These are phyloP conservation scores for Cyclophora albipunctata DNA, from an alignment of 2,888 invertebrate species.

Conservation along the genomic window DNA sequence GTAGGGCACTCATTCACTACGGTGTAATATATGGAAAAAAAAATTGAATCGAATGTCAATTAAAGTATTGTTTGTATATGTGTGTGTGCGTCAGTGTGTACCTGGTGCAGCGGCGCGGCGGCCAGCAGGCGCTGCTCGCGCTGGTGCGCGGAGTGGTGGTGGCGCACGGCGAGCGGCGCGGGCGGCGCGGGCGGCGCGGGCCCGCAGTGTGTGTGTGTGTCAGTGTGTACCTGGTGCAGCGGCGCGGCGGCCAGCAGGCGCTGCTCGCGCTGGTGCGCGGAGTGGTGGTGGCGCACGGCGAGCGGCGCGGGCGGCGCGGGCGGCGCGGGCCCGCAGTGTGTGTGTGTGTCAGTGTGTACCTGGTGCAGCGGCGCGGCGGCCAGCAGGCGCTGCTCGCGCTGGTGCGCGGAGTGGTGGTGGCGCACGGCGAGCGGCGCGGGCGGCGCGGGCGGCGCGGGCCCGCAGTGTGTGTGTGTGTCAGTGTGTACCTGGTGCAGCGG, in stretches of 20 bases:
- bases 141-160: conserved; percentile 80
- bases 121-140: conserved; percentile 81
- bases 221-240: conserved; percentile 76
- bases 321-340: conserved; percentile 24
- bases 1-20: conserved; percentile 31
- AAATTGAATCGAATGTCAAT: too few species aligned
- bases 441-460: conserved; percentile 32
- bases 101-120: conserved; percentile 82
- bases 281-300: conserved; percentile 78
- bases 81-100: conserved; percentile 48
- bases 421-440: conserved; percentile 79
- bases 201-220: conserved; percentile 17
- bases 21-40: too few species aligned
- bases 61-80: too few species aligned
- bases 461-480: conserved; percentile 13
- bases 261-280: conserved; percentile 82
- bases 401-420: conserved; percentile 79
- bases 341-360: conserved; percentile 45
- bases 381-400: conserved; percentile 81
- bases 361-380: conserved; percentile 82
- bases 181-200: conserved; percentile 45
- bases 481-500: conserved; percentile 79
- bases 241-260: conserved; percentile 82
- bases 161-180: conserved; percentile 78
- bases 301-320: conserved; percentile 74